A percentile compares a stretch with the other conserved stretches of the same genome.
Evolutionary conservation across 2,888 invertebrate genomes (phyloP).

Genomic region (Smittia sp.): DNA sequence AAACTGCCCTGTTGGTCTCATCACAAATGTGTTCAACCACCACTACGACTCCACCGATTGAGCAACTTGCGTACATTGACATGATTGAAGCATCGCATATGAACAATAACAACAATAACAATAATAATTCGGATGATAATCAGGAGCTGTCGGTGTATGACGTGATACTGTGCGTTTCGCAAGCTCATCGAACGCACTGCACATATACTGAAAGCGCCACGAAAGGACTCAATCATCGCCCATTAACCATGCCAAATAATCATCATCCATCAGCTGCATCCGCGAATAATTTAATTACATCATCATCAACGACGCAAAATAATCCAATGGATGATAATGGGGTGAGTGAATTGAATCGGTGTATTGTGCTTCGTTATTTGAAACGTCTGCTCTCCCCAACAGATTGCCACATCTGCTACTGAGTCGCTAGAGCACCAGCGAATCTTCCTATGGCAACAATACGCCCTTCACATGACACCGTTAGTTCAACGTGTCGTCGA

Average conservation of each 20-base stretch:
- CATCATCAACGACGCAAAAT: slow-evolving; percentile 31
- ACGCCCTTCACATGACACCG: slow-evolving; percentile 82
- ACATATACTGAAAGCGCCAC: slow-evolving; percentile 84
- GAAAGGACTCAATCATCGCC: slow-evolving; percentile 65
- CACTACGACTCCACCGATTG: slow-evolving; percentile 40
- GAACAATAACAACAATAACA: slow-evolving; percentile 45
- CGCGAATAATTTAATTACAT: slow-evolving; percentile 39
- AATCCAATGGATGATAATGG: slow-evolving; percentile 35
- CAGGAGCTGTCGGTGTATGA: slow-evolving; percentile 69
- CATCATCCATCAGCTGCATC: slow-evolving; percentile 42
- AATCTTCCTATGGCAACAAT: slow-evolving; percentile 84
- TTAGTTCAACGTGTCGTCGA: slow-evolving; percentile 92
- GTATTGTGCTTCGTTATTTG: slow-evolving; percentile 31
- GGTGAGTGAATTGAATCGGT: not conserved
- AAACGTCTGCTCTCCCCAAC: too few species aligned
- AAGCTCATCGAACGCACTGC: slow-evolving; percentile 85
- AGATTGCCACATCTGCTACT: slow-evolving; percentile 61
- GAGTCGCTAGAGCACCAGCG: slow-evolving; percentile 70
- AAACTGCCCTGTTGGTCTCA: slow-evolving; percentile 35
- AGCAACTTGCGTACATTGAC: slow-evolving; percentile 40
- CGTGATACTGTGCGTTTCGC: slow-evolving; percentile 73
- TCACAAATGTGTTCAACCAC: slow-evolving; percentile 41
- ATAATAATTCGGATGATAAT: slow-evolving; percentile 43
- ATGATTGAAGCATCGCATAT: slow-evolving; percentile 45
- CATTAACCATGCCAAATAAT: slow-evolving; percentile 62